Conservation (phyloP, 1,140 invertebrate genomes). For the Helicorthomorpha holstii region DNA sequence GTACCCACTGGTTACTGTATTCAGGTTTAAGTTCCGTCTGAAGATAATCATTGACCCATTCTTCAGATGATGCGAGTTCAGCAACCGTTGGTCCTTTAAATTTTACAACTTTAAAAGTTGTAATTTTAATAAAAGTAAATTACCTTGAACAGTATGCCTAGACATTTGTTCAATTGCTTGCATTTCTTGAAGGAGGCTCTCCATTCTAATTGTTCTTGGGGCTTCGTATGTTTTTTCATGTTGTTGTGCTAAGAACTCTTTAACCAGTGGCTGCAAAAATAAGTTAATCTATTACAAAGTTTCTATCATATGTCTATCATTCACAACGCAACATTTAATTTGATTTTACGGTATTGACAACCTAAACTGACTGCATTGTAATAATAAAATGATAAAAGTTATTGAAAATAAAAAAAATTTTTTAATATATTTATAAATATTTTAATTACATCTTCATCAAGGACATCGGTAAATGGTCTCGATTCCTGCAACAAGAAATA, state of each 20-base stretch:
- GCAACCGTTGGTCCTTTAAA: slow-evolving; percentile 28
- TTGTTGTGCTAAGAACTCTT: slow-evolving; percentile 49
- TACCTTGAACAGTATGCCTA: slow-evolving; percentile 22
- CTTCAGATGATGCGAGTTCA: slow-evolving; percentile 20
- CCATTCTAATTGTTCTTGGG: slow-evolving; percentile 67
- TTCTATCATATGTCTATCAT: slow-evolving; percentile 1
- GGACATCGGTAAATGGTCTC: neutral
- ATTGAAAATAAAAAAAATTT: neutral
- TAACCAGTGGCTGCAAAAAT: slow-evolving; percentile 35
- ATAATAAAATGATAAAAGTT: neutral
- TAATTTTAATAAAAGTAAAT: slow-evolving; percentile 1
- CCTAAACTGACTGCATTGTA: too few species aligned
- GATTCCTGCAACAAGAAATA: neutral
- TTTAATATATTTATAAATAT: neutral
- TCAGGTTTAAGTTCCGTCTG: slow-evolving; percentile 9
- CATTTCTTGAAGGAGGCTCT: slow-evolving; percentile 50
- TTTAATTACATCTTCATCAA: neutral
- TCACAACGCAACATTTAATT: neutral
- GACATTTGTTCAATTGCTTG: slow-evolving; percentile 39
- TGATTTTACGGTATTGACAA: neutral
- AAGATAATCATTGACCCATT: slow-evolving; percentile 24
- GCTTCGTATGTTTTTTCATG: slow-evolving; percentile 26
- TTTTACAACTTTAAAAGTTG: slow-evolving; percentile 6
- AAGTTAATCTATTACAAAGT: slow-evolving; percentile 7
- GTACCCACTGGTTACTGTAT: slow-evolving; percentile 9